These are phyloP conservation scores for Dasyprocta punctata DNA, from an alignment of 2,113 vertebrate species.

Conservation along the genomic window DNA sequence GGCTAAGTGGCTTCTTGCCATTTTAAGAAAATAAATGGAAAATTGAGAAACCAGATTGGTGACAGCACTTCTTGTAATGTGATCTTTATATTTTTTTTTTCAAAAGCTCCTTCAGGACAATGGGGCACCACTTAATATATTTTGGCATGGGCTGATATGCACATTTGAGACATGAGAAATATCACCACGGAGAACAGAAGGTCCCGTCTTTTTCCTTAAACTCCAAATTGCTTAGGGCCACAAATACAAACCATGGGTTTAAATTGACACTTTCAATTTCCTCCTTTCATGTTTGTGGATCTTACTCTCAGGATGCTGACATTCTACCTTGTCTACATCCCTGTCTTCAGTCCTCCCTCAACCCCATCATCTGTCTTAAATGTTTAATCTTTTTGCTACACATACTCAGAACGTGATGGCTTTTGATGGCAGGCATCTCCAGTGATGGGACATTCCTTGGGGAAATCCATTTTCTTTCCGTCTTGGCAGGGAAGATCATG, in stretches of 20 bases:
- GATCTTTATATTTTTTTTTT: slow-evolving; percentile 49
- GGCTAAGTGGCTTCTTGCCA: neutral
- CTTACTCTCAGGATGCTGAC: slow-evolving; percentile 71
- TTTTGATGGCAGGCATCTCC: slow-evolving; percentile 73
- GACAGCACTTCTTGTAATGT: slow-evolving; percentile 10
- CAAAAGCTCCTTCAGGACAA: slow-evolving; percentile 19
- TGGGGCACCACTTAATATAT: neutral
- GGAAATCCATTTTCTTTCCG: slow-evolving; percentile 77
- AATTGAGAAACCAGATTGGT: slow-evolving; percentile 13
- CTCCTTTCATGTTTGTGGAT: slow-evolving; percentile 68
- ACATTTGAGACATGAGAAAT: slow-evolving; percentile 51
- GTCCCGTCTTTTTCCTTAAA: slow-evolving; percentile 59
- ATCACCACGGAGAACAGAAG: slow-evolving; percentile 46
- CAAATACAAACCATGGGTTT: slow-evolving; percentile 56
- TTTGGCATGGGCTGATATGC: slow-evolving; percentile 57
- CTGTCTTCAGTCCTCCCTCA: slow-evolving; percentile 62
- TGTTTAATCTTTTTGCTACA: slow-evolving; percentile 64
- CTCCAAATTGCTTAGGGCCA: slow-evolving; percentile 69
- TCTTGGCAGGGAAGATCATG: slow-evolving; percentile 65
- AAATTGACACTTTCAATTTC: slow-evolving; percentile 72
- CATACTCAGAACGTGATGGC: slow-evolving; percentile 45
- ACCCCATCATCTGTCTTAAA: slow-evolving; percentile 66
- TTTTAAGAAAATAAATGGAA: slow-evolving; percentile 50
- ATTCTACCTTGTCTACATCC: slow-evolving; percentile 51
- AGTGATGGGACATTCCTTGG: slow-evolving; percentile 75